Conservation (phyloP, 37 sponge, comb jelly and placozoan species). For the Halichondria panicea region DNA sequence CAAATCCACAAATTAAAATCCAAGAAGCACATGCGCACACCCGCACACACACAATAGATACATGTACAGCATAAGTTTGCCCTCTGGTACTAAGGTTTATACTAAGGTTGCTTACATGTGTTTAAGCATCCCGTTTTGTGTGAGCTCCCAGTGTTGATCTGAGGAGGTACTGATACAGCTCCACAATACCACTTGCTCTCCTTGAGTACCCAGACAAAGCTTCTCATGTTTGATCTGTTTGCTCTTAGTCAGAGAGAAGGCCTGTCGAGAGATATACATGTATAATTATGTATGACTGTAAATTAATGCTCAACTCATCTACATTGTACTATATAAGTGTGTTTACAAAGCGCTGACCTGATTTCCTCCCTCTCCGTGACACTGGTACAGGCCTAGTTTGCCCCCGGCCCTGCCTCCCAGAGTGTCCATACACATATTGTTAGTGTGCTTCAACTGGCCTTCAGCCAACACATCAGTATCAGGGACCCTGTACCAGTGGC, state of each 20-base stretch:
- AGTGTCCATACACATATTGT: constrained; percentile 81
- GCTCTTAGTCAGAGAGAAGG: constrained; percentile 31
- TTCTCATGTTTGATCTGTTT: constrained; percentile 49
- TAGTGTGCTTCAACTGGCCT: constrained; percentile 66
- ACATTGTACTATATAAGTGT: not conserved
- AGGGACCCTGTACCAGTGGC: constrained; percentile 65
- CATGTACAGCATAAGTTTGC: no score
- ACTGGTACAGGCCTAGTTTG: constrained; percentile 64
- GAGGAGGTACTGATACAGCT: constrained; percentile 21
- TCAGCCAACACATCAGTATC: constrained; percentile 13
- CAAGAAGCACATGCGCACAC: no score
- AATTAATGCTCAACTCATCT: not conserved
- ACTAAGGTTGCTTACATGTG: constrained; percentile 42
- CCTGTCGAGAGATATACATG: not conserved
- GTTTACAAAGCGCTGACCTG: constrained; percentile 57
- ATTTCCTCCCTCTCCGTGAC: constrained; percentile 90
- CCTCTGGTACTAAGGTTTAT: no score
- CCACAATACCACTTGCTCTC: constrained; percentile 17
- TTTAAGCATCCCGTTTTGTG: not conserved
- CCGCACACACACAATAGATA: no score
- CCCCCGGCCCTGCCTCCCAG: constrained; percentile 50
- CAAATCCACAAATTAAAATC: no score
- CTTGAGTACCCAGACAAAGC: constrained; percentile 38
- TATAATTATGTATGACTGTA: not conserved
- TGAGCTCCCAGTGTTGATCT: constrained; percentile 56